Evolutionary conservation across 2,888 invertebrate genomes (phyloP).

Genomic region (Lasioglossum marginatum): DNA sequence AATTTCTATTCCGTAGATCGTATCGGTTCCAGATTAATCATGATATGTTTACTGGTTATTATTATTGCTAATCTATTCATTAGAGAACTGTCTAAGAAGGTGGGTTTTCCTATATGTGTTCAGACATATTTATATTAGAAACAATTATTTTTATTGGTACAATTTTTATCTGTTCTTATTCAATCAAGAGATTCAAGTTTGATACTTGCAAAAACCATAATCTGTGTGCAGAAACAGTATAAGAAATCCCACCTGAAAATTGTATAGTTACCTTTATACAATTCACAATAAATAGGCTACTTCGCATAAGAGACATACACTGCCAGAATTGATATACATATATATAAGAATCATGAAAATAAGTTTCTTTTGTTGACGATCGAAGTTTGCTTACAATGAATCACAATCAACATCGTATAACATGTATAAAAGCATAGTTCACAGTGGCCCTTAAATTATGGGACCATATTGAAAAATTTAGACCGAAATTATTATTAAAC

Average conservation of each 20-base stretch:
- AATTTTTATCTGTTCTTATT: not conserved
- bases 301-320: constrained; percentile 44
- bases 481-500: not conserved
- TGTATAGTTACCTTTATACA: constrained; percentile 45
- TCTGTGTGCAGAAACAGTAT: not conserved
- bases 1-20: constrained; percentile 8
- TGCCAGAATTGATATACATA: constrained; percentile 40
- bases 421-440: not conserved
- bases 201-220: not conserved
- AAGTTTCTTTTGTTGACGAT: constrained; percentile 7
- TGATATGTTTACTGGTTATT: not conserved
- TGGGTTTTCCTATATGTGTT: not conserved
- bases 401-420: not conserved
- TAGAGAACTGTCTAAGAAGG: constrained; percentile 10
- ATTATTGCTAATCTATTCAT: not conserved
- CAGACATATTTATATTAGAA: not conserved
- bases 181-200: not conserved
- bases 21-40: not conserved
- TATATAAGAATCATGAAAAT: constrained; percentile 18
- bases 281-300: constrained; percentile 24
- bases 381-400: not conserved
- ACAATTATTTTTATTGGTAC: not conserved
- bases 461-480: not conserved
- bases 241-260: constrained; percentile 13
- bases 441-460: not conserved